Evolutionary conservation across 2,113 vertebrate genomes (phyloP), one percentile per base, ranked within the genome.

Genomic region (Chrysochloris asiatica): DNA sequence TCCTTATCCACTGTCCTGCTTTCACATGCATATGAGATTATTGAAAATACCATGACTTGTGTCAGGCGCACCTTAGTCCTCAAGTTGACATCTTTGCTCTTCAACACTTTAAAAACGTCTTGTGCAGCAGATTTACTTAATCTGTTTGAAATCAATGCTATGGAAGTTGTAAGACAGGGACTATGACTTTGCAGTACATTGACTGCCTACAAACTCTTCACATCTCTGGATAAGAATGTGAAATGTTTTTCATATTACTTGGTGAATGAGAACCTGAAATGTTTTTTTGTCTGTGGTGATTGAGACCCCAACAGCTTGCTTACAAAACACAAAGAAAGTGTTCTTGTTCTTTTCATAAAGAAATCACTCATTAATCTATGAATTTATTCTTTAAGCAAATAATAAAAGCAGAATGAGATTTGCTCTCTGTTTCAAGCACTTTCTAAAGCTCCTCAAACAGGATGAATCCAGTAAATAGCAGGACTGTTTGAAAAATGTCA

Each of bases 391-490:
- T 95, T 69, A 93, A 95, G 88, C 92, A 94, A 96, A 89, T 96
- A 86, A 92, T 95, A 93, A 71, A 94, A 96, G 54, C 45, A 54
- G 75, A 95, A 71, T 90, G 63, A 93, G 63, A 50, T 90, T 84
- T 93, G 96, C 92, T 95, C 81, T 88, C 93, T 94, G 88, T 95
- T 95, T 48, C 83, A 97, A 95, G 83, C 96, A 38, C 91, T 94
- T 96, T 96, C 94, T 96, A 96, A 97, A 93, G 88, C 82, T 95
- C 94, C 83, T 97, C 92, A 96, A 91, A 96, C 78, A 97, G 91
- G 86, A 97, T 76, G 33, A 89, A 91, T 94, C 96, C 95, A 96
- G 95, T 98, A 96, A 94, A 96, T 96, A 97, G 95, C 94, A 96
- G 76, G 91, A 95, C 82, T 97, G 95, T 96, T 97, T 95, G 91